A percentile compares a stretch with the other conserved stretches of the same genome.
Conservation (phyloP, 2,797 vertebrate genomes). For the Centroberyx gerrardi region DNA sequence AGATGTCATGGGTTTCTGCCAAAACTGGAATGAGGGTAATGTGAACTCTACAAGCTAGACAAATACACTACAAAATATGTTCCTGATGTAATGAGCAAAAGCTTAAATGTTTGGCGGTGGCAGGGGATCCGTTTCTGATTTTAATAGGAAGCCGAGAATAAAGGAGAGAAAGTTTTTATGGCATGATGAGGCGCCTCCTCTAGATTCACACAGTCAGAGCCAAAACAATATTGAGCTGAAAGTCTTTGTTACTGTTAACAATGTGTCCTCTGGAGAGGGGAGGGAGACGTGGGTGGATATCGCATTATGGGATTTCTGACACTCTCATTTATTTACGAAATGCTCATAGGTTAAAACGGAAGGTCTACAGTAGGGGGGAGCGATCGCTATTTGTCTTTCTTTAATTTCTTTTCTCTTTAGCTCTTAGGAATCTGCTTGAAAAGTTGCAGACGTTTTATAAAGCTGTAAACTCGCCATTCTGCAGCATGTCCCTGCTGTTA, state of each 20-base stretch:
- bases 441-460: conserved; percentile 44
- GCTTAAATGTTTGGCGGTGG: neutral
- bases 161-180: conserved; percentile 13
- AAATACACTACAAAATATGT: neutral
- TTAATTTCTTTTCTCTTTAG: conserved; percentile 36
- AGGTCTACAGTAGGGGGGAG: conserved; percentile 36
- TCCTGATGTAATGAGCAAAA: neutral
- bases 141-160: conserved; percentile 10
- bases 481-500: conserved; percentile 40
- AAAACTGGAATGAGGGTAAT: neutral
- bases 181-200: conserved; percentile 11
- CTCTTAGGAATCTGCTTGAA: conserved; percentile 42
- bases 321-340: conserved; percentile 53
- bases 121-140: conserved; percentile 8
- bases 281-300: conserved; percentile 32
- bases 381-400: conserved; percentile 47
- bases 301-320: conserved; percentile 53
- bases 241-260: conserved; percentile 14
- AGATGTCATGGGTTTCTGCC: neutral
- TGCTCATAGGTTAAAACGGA: conserved; percentile 39
- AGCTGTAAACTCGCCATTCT: conserved; percentile 5
- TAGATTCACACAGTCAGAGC: conserved; percentile 32
- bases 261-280: conserved; percentile 3
- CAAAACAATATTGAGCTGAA: conserved; percentile 29
- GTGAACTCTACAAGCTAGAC: neutral